These are phyloP conservation scores for Sminthurides aquaticus DNA, from an alignment of 2,888 invertebrate species.

Conservation along the genomic window DNA sequence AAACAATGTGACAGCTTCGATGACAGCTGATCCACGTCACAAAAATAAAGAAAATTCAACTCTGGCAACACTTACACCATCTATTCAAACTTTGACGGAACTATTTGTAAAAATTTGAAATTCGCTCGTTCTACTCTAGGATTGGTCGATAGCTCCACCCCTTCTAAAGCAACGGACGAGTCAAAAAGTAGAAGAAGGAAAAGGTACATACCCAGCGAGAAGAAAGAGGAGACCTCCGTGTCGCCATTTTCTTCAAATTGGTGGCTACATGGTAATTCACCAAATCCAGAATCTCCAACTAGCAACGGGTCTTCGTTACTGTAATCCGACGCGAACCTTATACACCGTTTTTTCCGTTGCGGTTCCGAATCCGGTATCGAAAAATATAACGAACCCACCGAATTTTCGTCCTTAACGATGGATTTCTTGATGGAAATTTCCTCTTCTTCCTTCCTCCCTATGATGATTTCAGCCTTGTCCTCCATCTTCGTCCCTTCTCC, in stretches of 20 bases:
- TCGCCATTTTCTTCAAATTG: slow-evolving; percentile 36
- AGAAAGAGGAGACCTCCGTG: slow-evolving; percentile 35
- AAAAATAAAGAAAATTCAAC: too few species aligned
- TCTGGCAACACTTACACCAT: slow-evolving; percentile 15
- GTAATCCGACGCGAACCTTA: slow-evolving; percentile 38
- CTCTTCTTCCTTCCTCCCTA: slow-evolving; percentile 7
- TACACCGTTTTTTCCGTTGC: slow-evolving; percentile 39
- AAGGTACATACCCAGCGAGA: slow-evolving; percentile 30
- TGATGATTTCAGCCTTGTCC: slow-evolving; percentile 6
- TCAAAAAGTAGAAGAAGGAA: slow-evolving; percentile 26
- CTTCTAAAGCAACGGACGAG: not conserved
- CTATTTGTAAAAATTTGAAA: slow-evolving; percentile 4
- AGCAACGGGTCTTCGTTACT: slow-evolving; percentile 37
- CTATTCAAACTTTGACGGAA: not conserved
- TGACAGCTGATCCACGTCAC: too few species aligned
- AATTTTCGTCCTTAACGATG: not conserved
- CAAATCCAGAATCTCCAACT: slow-evolving; percentile 38
- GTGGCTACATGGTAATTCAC: slow-evolving; percentile 32
- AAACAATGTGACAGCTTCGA: too few species aligned
- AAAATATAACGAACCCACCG: not conserved
- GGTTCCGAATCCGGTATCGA: slow-evolving; percentile 29
- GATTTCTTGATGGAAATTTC: not conserved
- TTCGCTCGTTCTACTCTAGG: not conserved
- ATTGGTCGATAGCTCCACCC: slow-evolving; percentile 12
- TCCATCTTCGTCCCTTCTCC: slow-evolving; percentile 2